Percentiles rank a stretch among this genome's conserved stretches.
These are phyloP conservation scores for Lynx canadensis DNA, from an alignment of 2,113 vertebrate genomes.

Conservation along the genomic window DNA sequence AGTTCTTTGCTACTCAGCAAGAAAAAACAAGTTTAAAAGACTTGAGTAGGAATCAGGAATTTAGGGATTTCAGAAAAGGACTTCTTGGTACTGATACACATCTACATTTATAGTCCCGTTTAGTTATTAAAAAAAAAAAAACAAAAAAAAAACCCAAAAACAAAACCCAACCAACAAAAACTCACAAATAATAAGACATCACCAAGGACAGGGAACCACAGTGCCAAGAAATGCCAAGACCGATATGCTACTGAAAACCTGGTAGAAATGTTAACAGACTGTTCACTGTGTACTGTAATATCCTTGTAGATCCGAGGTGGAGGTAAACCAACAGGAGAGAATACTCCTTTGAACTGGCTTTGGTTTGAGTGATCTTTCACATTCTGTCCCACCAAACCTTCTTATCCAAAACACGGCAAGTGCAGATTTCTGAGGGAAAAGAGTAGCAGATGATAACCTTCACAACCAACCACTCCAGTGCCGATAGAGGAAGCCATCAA, in stretches of 20 bases:
- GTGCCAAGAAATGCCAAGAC: constrained; percentile 60
- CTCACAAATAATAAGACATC: constrained; percentile 47
- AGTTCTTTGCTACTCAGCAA: constrained; percentile 59
- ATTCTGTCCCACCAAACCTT: constrained; percentile 22
- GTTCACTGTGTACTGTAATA: not conserved
- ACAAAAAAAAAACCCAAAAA: not conserved
- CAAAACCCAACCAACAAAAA: not conserved
- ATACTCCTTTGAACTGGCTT: constrained; percentile 56
- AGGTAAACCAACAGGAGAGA: constrained; percentile 62
- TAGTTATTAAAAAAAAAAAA: not conserved
- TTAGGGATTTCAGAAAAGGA: constrained; percentile 38
- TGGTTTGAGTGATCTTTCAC: constrained; percentile 66
- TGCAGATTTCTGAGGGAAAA: constrained; percentile 18
- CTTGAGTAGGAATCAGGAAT: constrained; percentile 18
- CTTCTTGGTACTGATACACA: constrained; percentile 53
- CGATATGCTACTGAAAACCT: not conserved
- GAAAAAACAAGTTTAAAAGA: constrained; percentile 41
- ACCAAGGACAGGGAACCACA: constrained; percentile 38
- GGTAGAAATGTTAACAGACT: constrained; percentile 21
- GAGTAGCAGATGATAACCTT: not conserved
- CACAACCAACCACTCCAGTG: not conserved
- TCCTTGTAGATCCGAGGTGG: constrained; percentile 54
- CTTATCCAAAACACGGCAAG: not conserved
- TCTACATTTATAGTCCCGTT: constrained; percentile 51
- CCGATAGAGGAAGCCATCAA: not conserved